These are phyloP conservation scores for Ecliptopera silaceata DNA, from an alignment of 2,888 invertebrate species.

Conservation along the genomic window DNA sequence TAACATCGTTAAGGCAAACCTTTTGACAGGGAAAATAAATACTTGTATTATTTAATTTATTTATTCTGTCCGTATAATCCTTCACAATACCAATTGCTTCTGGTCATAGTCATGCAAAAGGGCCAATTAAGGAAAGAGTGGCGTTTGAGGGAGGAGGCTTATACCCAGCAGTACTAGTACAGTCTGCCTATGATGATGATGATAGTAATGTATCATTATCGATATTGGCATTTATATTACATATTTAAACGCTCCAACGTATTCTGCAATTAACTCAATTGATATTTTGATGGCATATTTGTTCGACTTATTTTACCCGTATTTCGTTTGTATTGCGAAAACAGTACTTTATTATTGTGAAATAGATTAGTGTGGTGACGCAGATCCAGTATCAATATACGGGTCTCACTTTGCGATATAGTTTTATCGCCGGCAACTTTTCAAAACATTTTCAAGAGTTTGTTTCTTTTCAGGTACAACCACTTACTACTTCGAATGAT, in stretches of 20 bases:
- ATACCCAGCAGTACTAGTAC: too few relatives aligned
- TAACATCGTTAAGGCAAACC: too few relatives aligned
- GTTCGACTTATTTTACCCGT: slow-evolving; percentile 28
- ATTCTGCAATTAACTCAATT: slow-evolving; percentile 39
- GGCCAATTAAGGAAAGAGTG: too few relatives aligned
- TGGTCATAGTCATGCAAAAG: too few relatives aligned
- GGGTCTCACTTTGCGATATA: slow-evolving; percentile 9
- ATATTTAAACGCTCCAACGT: slow-evolving; percentile 37
- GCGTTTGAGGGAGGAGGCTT: too few relatives aligned
- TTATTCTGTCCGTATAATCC: too few relatives aligned
- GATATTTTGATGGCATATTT: slow-evolving; percentile 29
- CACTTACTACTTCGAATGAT: background rate
- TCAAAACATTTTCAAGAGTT: background rate
- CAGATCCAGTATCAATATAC: background rate
- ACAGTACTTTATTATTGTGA: slow-evolving; percentile 5
- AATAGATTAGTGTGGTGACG: slow-evolving; percentile 14
- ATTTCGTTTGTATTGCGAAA: slow-evolving; percentile 22
- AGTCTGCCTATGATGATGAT: too few relatives aligned
- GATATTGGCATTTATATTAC: slow-evolving; percentile 25
- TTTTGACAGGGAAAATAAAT: too few relatives aligned
- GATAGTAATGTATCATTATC: too few relatives aligned
- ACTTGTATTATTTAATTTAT: too few relatives aligned
- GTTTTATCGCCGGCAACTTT: background rate
- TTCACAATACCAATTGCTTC: too few relatives aligned
- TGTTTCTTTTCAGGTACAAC: slow-evolving; percentile 9